phyloP scores from a whole-genome alignment of 1,140 invertebrate genomes.

The Proctacanthus coquilletti region DNA sequence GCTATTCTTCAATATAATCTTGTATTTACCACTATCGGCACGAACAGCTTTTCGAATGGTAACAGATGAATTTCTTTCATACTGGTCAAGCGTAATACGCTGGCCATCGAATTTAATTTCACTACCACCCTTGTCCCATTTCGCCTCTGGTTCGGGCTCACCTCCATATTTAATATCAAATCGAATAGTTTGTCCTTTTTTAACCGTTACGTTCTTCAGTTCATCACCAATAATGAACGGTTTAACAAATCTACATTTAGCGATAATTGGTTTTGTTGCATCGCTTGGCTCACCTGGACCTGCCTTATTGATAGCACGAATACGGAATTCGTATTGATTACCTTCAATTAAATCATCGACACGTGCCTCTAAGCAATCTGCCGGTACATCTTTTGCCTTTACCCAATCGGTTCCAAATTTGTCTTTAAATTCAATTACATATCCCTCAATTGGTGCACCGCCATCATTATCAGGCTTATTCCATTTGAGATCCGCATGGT shows the following conservation, averaged over 20 bases:
- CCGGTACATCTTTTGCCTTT: conserved; percentile 60
- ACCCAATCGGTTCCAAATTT: conserved; percentile 85
- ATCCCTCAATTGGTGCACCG: conserved; percentile 86
- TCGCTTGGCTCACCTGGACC: conserved; percentile 91
- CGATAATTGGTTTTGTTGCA: conserved; percentile 85
- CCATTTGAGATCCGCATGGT: conserved; percentile 88
- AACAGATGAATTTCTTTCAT: conserved; percentile 78
- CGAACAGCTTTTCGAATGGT: conserved; percentile 75
- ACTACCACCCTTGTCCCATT: conserved; percentile 58
- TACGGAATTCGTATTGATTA: conserved; percentile 88
- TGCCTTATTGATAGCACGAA: conserved; percentile 89
- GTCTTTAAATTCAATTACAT: conserved; percentile 86
- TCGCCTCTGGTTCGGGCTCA: conserved; percentile 83
- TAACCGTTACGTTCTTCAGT: conserved; percentile 73
- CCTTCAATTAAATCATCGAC: conserved; percentile 88
- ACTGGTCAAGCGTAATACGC: conserved; percentile 73
- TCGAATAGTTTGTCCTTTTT: conserved; percentile 84
- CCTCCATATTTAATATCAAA: conserved; percentile 84
- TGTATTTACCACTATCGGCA: conserved; percentile 82
- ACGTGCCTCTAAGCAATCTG: conserved; percentile 56
- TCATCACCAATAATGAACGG: conserved; percentile 82
- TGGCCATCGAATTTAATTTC: conserved; percentile 51
- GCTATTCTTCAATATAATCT: conserved; percentile 64
- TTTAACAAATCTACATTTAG: conserved; percentile 89
- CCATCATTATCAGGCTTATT: conserved; percentile 79